A percentile compares a stretch with the other conserved stretches of the same genome.
phyloP scores from a whole-genome alignment of 2,113 vertebrate species.

The Notarius lentiginosus region DNA sequence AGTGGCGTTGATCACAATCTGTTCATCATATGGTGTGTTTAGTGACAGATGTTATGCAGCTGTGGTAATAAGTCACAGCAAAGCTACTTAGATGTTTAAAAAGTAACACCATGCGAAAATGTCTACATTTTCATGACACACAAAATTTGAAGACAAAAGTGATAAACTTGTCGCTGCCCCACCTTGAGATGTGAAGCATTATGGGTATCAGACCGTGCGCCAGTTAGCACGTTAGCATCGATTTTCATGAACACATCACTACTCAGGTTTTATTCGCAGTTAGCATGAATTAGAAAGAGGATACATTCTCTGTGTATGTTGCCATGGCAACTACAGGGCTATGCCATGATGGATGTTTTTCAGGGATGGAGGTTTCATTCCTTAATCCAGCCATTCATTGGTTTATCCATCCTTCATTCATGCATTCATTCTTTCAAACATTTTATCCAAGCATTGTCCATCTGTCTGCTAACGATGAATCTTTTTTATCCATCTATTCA shows the following conservation, averaged over 20 bases:
- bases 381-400: background rate
- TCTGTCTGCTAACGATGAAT: background rate
- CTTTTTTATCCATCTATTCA: background rate
- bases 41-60: background rate
- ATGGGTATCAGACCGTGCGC: background rate
- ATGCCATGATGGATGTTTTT: background rate
- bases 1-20: conserved; percentile 4
- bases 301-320: background rate
- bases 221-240: background rate
- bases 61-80: background rate
- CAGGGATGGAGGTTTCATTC: background rate
- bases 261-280: background rate
- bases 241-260: background rate
- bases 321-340: background rate
- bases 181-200: background rate
- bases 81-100: background rate
- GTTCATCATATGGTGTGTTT: background rate
- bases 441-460: background rate
- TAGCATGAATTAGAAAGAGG: background rate
- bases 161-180: background rate
- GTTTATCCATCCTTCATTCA: background rate
- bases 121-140: background rate
- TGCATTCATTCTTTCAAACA: background rate
- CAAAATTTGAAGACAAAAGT: background rate
- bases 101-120: background rate